Evolutionary conservation across 1,140 invertebrate genomes (phyloP).

Genomic region (Parapsyche elsis): DNA sequence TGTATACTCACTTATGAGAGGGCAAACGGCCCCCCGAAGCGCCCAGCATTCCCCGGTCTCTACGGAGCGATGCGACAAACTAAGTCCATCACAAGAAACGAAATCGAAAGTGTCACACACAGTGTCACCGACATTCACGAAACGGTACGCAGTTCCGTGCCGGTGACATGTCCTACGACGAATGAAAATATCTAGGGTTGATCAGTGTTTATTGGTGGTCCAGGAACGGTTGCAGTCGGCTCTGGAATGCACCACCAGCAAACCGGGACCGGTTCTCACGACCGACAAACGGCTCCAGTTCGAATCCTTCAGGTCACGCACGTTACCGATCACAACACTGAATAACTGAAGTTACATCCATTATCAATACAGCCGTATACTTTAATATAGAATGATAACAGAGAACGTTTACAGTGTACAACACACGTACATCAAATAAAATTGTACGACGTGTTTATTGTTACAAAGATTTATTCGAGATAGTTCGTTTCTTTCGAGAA

Average conservation of each 20-base stretch:
- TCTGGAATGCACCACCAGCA: neutral
- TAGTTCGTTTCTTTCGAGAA: neutral
- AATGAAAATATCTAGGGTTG: neutral
- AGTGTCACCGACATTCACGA: neutral
- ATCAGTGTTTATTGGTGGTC: neutral
- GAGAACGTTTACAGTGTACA: neutral
- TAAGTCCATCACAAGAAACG: neutral
- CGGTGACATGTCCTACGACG: neutral
- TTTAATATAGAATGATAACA: neutral
- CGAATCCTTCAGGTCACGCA: neutral
- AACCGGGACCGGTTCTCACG: slow-evolving; percentile 12
- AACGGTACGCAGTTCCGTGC: neutral
- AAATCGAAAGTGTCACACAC: neutral
- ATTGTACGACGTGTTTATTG: neutral
- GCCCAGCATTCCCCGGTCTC: slow-evolving; percentile 38
- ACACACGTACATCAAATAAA: neutral
- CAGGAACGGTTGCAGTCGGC: neutral
- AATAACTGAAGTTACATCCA: too few species aligned
- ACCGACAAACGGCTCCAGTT: slow-evolving; percentile 18
- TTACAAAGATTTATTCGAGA: neutral
- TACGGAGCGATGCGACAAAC: neutral
- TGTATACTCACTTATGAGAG: slow-evolving; percentile 32
- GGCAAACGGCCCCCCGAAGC: slow-evolving; percentile 41
- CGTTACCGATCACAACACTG: neutral
- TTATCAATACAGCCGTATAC: neutral